phyloP scores from a whole-genome alignment of 1,140 invertebrate genomes.

The Melanaphis sacchari region DNA sequence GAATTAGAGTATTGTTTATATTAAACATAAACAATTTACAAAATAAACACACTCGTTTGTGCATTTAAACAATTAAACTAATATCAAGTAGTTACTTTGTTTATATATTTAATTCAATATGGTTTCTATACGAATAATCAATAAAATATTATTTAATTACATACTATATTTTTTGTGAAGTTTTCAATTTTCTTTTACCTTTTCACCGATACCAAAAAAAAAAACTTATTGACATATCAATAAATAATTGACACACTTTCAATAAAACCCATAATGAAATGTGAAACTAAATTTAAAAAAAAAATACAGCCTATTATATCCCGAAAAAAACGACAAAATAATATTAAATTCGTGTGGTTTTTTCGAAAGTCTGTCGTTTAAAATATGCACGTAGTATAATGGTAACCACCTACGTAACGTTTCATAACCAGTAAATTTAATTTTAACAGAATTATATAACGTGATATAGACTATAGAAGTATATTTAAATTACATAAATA shows the following conservation, averaged over 20 bases:
- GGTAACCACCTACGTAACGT: not conserved
- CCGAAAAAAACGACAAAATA: not conserved
- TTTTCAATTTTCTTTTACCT: not conserved
- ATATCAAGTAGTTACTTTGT: not conserved
- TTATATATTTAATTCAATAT: not conserved
- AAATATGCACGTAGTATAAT: not conserved
- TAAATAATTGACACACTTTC: not conserved
- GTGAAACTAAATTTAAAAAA: not conserved
- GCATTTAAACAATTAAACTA: not conserved
- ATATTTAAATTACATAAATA: slow-evolving; percentile 29
- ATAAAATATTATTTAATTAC: not conserved
- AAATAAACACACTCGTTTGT: not conserved
- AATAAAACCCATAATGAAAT: not conserved
- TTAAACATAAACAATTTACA: not conserved
- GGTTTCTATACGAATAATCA: not conserved
- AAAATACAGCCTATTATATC: not conserved
- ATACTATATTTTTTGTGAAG: not conserved
- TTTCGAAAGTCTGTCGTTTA: not conserved
- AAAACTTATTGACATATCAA: not conserved
- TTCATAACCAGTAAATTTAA: not conserved
- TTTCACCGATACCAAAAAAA: not conserved
- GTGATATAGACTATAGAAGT: not conserved
- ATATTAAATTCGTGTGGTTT: not conserved
- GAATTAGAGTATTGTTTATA: not conserved
- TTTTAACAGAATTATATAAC: not conserved